These are phyloP conservation scores for Characodon lateralis DNA, from an alignment of 2,797 vertebrate species.

Conservation along the genomic window DNA sequence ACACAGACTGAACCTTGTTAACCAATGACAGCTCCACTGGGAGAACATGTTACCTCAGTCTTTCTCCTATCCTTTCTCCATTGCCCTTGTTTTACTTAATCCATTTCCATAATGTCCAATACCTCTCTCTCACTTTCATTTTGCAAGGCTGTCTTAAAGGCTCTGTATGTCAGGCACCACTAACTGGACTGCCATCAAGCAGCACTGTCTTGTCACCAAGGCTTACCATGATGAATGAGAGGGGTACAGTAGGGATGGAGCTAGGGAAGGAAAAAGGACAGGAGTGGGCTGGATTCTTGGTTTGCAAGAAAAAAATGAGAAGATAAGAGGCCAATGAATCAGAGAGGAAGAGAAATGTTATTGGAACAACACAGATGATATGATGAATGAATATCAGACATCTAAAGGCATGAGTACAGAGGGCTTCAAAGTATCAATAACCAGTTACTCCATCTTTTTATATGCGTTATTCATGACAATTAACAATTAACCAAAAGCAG, in stretches of 20 bases:
- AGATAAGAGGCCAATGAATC: slow-evolving; percentile 25
- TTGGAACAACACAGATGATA: slow-evolving; percentile 27
- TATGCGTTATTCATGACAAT: neutral
- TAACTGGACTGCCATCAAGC: slow-evolving; percentile 66
- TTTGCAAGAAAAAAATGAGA: slow-evolving; percentile 3
- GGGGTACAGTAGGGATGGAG: slow-evolving; percentile 14
- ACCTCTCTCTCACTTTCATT: slow-evolving; percentile 52
- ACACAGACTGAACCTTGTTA: slow-evolving; percentile 12
- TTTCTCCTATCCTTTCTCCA: slow-evolving; percentile 17
- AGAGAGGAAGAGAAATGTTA: slow-evolving; percentile 37
- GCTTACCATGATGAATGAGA: slow-evolving; percentile 75
- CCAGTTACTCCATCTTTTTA: neutral
- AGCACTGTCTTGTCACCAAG: slow-evolving; percentile 62
- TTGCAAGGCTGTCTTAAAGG: slow-evolving; percentile 61
- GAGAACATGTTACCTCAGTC: slow-evolving; percentile 63
- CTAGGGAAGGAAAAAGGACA: slow-evolving; percentile 9
- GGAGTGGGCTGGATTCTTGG: slow-evolving; percentile 9
- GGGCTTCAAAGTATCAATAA: slow-evolving; percentile 17
- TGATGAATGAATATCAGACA: slow-evolving; percentile 44
- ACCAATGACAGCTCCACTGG: slow-evolving; percentile 52
- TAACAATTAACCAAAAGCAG: neutral
- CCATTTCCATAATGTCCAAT: slow-evolving; percentile 36
- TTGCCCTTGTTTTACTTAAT: slow-evolving; percentile 25
- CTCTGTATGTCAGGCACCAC: slow-evolving; percentile 65
- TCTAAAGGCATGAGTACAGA: slow-evolving; percentile 25